Conservation (phyloP, 2,113 vertebrate genomes). For the Anoura caudifer region DNA sequence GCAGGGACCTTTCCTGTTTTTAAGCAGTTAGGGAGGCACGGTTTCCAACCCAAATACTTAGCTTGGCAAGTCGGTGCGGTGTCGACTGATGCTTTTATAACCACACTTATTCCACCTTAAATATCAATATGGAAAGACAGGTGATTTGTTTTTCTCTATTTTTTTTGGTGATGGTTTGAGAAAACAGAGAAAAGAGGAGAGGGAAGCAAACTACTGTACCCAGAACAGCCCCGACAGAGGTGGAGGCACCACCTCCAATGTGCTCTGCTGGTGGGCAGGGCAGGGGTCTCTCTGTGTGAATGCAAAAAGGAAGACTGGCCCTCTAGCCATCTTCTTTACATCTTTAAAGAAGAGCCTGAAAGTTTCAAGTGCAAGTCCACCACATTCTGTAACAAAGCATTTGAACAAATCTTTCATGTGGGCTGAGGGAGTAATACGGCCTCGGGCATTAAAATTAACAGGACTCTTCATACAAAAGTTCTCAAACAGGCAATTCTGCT, state of each 20-base stretch:
- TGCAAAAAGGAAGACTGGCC: slow-evolving; percentile 55
- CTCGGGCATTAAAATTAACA: slow-evolving; percentile 30
- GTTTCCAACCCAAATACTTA: slow-evolving; percentile 91
- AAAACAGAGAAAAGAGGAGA: neutral
- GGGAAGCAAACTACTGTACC: slow-evolving; percentile 69
- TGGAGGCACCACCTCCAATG: slow-evolving; percentile 72
- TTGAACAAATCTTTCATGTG: slow-evolving; percentile 47
- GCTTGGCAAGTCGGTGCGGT: slow-evolving; percentile 85
- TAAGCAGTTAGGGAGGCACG: slow-evolving; percentile 85
- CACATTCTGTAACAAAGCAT: slow-evolving; percentile 33
- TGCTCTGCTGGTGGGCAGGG: slow-evolving; percentile 40
- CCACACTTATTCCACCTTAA: slow-evolving; percentile 86
- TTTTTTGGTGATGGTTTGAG: neutral
- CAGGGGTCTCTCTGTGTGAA: neutral
- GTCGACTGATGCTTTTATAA: slow-evolving; percentile 89
- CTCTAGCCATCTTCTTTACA: slow-evolving; percentile 46
- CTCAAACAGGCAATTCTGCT: slow-evolving; percentile 35
- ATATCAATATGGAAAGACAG: slow-evolving; percentile 79
- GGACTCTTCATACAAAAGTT: neutral
- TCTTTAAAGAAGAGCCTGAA: slow-evolving; percentile 56
- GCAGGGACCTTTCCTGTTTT: slow-evolving; percentile 94
- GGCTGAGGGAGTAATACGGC: neutral
- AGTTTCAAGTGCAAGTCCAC: slow-evolving; percentile 51
- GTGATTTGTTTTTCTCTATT: neutral
- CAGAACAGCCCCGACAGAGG: slow-evolving; percentile 77